phyloP scores from a whole-genome alignment of 2,797 vertebrate genomes.

The Catamblyrhynchus diadema region DNA sequence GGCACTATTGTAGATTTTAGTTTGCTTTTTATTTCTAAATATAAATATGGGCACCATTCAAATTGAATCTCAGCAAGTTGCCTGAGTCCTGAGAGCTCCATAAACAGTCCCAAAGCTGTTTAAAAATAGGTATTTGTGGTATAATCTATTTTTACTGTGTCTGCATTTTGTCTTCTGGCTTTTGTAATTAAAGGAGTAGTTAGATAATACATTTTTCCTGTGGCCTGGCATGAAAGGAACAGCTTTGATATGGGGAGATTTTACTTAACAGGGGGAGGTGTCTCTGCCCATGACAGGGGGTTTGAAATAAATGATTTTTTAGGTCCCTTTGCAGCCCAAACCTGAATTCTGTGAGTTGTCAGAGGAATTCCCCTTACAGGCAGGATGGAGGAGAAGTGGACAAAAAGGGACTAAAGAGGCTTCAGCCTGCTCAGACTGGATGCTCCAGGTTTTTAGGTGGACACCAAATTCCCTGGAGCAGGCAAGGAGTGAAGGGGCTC shows the following conservation, averaged over 20 bases:
- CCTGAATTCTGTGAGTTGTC: neutral
- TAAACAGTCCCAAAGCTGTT: conserved; percentile 51
- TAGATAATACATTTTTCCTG: conserved; percentile 33
- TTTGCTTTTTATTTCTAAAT: conserved; percentile 69
- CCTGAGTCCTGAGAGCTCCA: conserved; percentile 34
- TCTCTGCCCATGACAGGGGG: neutral
- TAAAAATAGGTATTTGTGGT: conserved; percentile 59
- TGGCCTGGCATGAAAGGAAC: conserved; percentile 12
- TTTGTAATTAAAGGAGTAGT: conserved; percentile 68
- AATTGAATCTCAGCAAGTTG: conserved; percentile 59
- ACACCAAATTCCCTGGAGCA: neutral
- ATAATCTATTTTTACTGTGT: conserved; percentile 61
- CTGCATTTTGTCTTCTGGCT: conserved; percentile 58
- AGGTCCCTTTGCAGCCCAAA: neutral
- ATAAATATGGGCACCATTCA: conserved; percentile 52
- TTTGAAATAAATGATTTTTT: neutral
- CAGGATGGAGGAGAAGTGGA: neutral
- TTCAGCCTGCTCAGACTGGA: neutral
- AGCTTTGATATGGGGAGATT: neutral
- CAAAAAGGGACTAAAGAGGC: neutral
- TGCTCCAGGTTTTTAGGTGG: neutral
- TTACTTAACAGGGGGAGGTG: neutral
- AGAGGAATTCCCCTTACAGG: neutral
- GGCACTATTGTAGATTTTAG: conserved; percentile 52
- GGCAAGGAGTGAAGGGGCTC: neutral